These are phyloP conservation scores for Halocaridina rubra DNA, from an alignment of 2,888 invertebrate genomes.

Conservation along the genomic window DNA sequence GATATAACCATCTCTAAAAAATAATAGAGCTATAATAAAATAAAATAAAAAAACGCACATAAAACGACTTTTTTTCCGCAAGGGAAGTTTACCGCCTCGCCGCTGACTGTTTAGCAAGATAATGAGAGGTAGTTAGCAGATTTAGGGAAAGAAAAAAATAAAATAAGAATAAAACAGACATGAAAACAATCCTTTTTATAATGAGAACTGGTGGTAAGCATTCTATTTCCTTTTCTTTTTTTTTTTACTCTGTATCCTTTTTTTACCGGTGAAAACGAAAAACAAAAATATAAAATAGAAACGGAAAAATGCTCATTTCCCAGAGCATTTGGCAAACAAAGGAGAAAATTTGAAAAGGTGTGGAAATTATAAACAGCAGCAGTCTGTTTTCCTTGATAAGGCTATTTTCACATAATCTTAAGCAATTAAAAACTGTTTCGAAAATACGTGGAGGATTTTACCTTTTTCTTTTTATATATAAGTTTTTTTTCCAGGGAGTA, in stretches of 20 bases:
- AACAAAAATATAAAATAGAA: neutral
- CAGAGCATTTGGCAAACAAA: conserved; percentile 27
- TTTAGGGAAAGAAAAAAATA: neutral
- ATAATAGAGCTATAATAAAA: too few species aligned
- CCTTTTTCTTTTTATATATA: neutral
- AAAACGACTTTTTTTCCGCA: too few species aligned
- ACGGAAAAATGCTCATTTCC: neutral
- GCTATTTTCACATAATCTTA: neutral
- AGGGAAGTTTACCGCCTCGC: neutral
- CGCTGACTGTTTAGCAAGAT: neutral
- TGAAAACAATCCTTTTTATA: neutral
- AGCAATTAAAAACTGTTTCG: neutral
- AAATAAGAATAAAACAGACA: neutral
- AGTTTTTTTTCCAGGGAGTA: too few species aligned
- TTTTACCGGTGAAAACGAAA: too few species aligned
- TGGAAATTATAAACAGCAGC: conserved; percentile 20
- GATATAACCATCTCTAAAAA: too few species aligned
- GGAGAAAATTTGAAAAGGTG: conserved; percentile 4
- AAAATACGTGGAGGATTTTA: neutral
- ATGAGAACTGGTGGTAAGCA: neutral
- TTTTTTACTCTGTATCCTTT: too few species aligned
- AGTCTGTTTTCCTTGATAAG: neutral
- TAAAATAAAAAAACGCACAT: neutral
- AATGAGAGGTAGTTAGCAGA: neutral
- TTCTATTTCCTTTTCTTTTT: too few species aligned